Evolutionary conservation across 2,888 invertebrate genomes (phyloP), one percentile per base, ranked within the genome.

Genomic region (Sphaeridia pumilis): DNA sequence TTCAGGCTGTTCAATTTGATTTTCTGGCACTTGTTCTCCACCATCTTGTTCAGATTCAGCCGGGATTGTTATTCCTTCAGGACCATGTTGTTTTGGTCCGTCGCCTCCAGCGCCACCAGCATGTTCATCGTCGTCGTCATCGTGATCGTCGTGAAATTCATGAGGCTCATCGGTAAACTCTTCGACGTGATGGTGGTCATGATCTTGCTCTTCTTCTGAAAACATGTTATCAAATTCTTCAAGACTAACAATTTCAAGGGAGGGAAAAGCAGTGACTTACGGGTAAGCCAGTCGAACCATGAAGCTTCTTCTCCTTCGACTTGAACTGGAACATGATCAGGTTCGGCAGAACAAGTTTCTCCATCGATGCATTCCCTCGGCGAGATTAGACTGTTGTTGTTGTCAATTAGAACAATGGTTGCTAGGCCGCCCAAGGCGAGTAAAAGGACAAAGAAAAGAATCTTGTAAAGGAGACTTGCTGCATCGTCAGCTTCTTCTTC

Each of bases 201-300:
- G 38, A 38, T 52, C 52, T 4, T 36, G 24, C 24, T 46, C 46
- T 20, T 52, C 52, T 41, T 46, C 52, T 52, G 20, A 24, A n/a
- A n/a, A n/a, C n/a, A n/a, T n/a, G n/a, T n/a, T n/a, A n/a, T n/a
- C n/a, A n/a, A n/a, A n/a, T n/a, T n/a, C n/a, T n/a, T n/a, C n/a
- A n/a, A n/a, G n/a, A n/a, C n/a, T n/a, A n/a, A n/a, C n/a, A n/a
- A n/a, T n/a, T n/a, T n/a, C n/a, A n/a, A n/a, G n/a, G n/a, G n/a
- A n/a, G n/a, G n/a, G n/a, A n/a, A n/a, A n/a, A n/a, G n/a, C n/a
- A n/a, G n/a, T 25, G 10, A 4, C 41, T 28, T 46, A 52, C 52
- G 26, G 22, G 52, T 52, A 2, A 52, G 42, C 52, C 52, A 52
- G 46, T 52, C 52, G 10, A 52, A 42, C 52, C 52, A 52, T 1